Base-by-base conservation (phyloP, 2,113 vertebrate species). In the Oxyura jamaicensis region DNA sequence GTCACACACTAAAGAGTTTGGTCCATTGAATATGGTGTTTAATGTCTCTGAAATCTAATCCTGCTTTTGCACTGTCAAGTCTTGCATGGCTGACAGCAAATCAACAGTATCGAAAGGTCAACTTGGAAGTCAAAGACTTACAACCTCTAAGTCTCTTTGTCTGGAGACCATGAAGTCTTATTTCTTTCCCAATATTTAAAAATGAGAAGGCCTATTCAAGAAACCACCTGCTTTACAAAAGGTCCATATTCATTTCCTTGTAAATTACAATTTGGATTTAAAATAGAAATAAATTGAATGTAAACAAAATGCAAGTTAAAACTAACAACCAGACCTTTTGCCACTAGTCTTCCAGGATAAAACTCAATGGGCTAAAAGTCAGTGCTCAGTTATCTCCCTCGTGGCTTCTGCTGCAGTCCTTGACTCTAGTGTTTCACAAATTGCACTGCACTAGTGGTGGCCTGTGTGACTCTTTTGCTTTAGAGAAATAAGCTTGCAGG, bases 91-190 rank as follows among this genome's bases (percentile, higher is more conserved):
- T 97, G 88, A 92, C 65, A 91, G 60, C 91, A 95, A 96, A 71
- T 96, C 87, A 95, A 78, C 86, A 90, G 90, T 96, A 94, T 93
- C 69, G 25, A 90, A 96, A 96, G 96, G 96, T 96, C 93, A 93
- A 25, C 1, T 42, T 93, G 80, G 84, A 96, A 96, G 86, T 94
- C 91, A 96, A 93, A 95, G 75, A 91, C 60, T 75, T 91, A 86
- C 83, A 96, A 86, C 73, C 55, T 87, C 39, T 63, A 77, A 44
- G 21, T 81, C 46, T 92, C 53, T 95, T 93, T 91, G 36, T 75
- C 88, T 90, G 53, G 56, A 94, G 82, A 65, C n/a, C 76, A 72
- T 3, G 48, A 88, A 91, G 33, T 74, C 48, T 91, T 56, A 73
- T 86, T 93, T 83, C 55, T 93, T 92, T 75, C 72, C 31, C 35